phyloP scores from a whole-genome alignment of 1,140 invertebrate species.

The Macrosteles quadrilineatus region DNA sequence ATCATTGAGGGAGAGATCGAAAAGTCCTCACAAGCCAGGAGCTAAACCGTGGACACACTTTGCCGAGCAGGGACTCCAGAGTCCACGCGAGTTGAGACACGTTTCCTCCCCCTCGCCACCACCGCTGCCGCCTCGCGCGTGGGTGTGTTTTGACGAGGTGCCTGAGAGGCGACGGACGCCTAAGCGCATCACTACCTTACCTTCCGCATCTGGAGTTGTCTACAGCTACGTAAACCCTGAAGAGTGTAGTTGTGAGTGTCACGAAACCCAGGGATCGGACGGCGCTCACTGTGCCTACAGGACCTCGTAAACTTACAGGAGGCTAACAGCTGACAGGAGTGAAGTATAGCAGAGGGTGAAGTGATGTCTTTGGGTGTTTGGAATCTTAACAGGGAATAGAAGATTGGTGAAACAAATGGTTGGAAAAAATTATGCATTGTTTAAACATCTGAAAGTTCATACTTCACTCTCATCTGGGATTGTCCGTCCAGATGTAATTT shows the following conservation, averaged over 20 bases:
- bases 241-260: constrained; percentile 81
- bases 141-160: constrained; percentile 85
- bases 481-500: too few relatives aligned
- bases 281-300: neutral
- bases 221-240: constrained; percentile 81
- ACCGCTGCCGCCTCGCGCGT: constrained; percentile 58
- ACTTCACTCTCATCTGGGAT: too few relatives aligned
- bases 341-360: too few relatives aligned
- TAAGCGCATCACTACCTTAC: constrained; percentile 77
- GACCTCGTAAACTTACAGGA: too few relatives aligned
- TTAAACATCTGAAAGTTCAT: too few relatives aligned
- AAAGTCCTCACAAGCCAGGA: constrained; percentile 23
- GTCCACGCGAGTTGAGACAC: constrained; percentile 20
- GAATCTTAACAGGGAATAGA: too few relatives aligned
- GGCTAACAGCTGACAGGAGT: too few relatives aligned
- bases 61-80: constrained; percentile 31
- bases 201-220: constrained; percentile 46
- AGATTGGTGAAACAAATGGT: too few relatives aligned
- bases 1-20: constrained; percentile 46
- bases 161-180: constrained; percentile 75
- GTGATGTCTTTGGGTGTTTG: too few relatives aligned
- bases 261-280: constrained; percentile 53
- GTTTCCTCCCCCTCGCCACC: constrained; percentile 47
- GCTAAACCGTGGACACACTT: constrained; percentile 41
- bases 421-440: too few relatives aligned